Evolutionary conservation across 1,140 invertebrate genomes (phyloP).

Genomic region (Pentalonia nigronervosa): DNA sequence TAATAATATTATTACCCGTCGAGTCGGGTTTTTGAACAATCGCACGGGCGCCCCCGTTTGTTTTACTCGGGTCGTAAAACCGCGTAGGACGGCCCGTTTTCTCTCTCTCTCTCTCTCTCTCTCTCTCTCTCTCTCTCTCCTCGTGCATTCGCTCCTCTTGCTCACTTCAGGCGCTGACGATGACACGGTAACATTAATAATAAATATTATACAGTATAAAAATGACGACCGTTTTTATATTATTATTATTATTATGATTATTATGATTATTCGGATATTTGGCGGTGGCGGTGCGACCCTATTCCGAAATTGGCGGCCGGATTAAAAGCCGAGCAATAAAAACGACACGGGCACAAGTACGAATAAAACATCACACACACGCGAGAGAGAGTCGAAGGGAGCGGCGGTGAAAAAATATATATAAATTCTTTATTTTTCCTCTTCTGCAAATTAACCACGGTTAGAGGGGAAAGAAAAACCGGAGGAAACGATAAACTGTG

Average conservation of each 20-base stretch:
- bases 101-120: background rate
- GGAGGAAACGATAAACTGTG: conserved; percentile 49
- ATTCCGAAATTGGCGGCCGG: conserved; percentile 48
- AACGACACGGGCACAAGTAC: conserved; percentile 55
- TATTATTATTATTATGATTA: conserved; percentile 49
- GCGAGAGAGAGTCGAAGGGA: background rate
- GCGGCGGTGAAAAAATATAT: conserved; percentile 23
- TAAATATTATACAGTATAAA: conserved; percentile 57
- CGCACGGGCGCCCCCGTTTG: conserved; percentile 44
- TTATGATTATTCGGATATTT: conserved; percentile 51
- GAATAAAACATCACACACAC: conserved; percentile 48
- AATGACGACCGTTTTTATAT: conserved; percentile 53
- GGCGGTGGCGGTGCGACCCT: conserved; percentile 36
- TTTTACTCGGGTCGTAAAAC: conserved; percentile 57
- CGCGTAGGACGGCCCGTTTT: background rate
- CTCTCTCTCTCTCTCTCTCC: background rate
- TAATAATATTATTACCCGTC: conserved; percentile 47
- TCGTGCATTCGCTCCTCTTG: background rate
- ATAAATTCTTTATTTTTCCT: conserved; percentile 52
- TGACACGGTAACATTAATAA: conserved; percentile 58
- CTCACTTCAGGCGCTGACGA: conserved; percentile 17
- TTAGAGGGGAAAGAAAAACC: conserved; percentile 27
- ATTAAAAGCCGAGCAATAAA: conserved; percentile 57
- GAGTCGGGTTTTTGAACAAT: conserved; percentile 51
- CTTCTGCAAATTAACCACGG: conserved; percentile 55